A percentile compares a stretch with the other conserved stretches of the same genome.
These are phyloP conservation scores for Myocastor coypus DNA, from an alignment of 2,113 vertebrate species.

Conservation along the genomic window DNA sequence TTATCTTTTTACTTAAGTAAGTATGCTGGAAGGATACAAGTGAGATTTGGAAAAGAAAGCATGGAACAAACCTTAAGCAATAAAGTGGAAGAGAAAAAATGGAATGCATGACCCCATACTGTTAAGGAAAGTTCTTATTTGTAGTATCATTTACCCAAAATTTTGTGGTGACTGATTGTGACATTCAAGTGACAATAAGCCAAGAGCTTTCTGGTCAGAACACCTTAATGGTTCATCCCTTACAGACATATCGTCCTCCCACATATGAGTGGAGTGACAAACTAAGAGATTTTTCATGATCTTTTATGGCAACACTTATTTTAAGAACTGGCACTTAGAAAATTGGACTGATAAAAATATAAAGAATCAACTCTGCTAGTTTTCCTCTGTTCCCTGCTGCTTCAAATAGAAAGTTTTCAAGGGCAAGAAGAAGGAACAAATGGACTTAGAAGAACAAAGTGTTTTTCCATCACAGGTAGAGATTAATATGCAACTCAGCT, in stretches of 20 bases:
- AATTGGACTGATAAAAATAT: conserved; percentile 63
- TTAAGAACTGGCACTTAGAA: conserved; percentile 61
- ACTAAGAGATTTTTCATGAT: background rate
- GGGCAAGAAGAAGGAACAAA: conserved; percentile 71
- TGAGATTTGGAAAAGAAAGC: background rate
- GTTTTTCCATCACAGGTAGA: conserved; percentile 43
- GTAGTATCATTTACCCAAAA: background rate
- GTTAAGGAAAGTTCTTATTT: background rate
- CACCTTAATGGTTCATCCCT: background rate
- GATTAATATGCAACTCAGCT: conserved; percentile 68
- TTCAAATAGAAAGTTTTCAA: conserved; percentile 75
- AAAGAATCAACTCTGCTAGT: conserved; percentile 66
- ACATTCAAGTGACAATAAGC: background rate
- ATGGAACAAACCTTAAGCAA: background rate
- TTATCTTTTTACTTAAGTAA: conserved; percentile 18
- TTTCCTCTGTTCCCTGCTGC: conserved; percentile 71
- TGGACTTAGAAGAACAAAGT: conserved; percentile 76
- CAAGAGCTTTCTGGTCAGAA: background rate
- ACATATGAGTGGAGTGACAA: conserved; percentile 13
- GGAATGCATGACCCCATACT: background rate
- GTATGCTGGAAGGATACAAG: background rate
- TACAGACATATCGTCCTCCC: background rate
- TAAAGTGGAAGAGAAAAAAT: background rate
- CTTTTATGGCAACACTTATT: conserved; percentile 67
- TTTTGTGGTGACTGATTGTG: background rate